These are phyloP conservation scores for Hippoglossus stenolepis DNA, from an alignment of 2,113 vertebrate species.

Conservation along the genomic window DNA sequence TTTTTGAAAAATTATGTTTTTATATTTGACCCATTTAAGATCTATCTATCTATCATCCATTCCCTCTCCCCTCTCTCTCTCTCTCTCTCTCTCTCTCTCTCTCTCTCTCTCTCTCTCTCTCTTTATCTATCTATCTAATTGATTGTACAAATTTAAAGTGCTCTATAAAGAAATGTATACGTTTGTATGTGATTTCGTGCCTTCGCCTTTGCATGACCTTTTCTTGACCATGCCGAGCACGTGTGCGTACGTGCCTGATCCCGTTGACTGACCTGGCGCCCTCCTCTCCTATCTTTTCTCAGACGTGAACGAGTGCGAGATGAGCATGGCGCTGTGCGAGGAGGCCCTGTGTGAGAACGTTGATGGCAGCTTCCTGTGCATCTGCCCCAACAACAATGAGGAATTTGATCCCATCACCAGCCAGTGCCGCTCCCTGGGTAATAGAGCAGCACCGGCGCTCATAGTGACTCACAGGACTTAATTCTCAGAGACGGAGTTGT, in stretches of 20 bases:
- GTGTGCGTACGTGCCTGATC: constrained; percentile 29
- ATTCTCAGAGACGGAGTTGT: constrained; percentile 74
- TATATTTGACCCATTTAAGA: background rate
- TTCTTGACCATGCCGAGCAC: background rate
- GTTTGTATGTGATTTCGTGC: background rate
- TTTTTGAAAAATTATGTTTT: background rate
- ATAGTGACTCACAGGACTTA: constrained; percentile 67
- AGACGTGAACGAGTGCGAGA: constrained; percentile 86
- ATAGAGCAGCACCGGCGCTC: constrained; percentile 65
- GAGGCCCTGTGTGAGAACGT: constrained; percentile 85
- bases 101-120: no score
- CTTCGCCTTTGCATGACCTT: constrained; percentile 6
- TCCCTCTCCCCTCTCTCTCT: no score
- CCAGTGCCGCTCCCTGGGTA: constrained; percentile 81
- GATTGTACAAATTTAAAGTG: no score
- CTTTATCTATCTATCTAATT: no score
- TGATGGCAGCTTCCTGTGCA: constrained; percentile 87
- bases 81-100: no score
- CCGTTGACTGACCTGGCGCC: constrained; percentile 45
- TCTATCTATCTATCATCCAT: background rate
- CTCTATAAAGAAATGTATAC: background rate
- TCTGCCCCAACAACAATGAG: constrained; percentile 85
- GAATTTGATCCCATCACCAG: constrained; percentile 84
- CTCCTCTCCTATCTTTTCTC: constrained; percentile 49
- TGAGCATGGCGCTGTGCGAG: constrained; percentile 80